Base-by-base conservation (phyloP, 2,797 vertebrate genomes). In the Rhodeus uyekii region DNA sequence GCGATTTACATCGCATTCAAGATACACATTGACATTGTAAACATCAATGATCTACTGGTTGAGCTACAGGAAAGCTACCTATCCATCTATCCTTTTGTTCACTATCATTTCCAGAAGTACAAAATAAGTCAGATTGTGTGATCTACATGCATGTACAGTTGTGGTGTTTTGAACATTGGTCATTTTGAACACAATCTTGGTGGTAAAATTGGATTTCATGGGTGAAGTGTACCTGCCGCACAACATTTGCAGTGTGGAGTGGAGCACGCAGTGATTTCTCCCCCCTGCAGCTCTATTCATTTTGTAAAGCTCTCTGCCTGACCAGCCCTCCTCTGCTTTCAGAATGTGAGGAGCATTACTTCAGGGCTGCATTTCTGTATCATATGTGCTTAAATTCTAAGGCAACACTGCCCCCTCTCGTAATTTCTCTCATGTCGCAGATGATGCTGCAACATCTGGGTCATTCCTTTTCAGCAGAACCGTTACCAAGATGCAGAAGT, bases 341-440 rank as follows among this genome's bases (percentile, higher is more conserved):
- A 36, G 27, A 38, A 12, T 34, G 55, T 22, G 29, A 64, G 39
- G 46, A 87, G 84, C 90, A 90, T 89, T 85, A 86, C 91, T 86
- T 83, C 85, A 87, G 88, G 89, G 78, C 90, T 90, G 36, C 73
- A 46, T 27, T 39, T 76, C n/a, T 58, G 50, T 16, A 73, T 16
- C 42, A 34, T 36, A 68, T 34, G 39, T 29, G 46, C 87, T n/a
- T 90, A 73, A 92, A 85, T 78, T 82, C 86, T 90, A 89, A 91
- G 88, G 34, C 93, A 92, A 94, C 91, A 94, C 85, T 94, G 93
- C 93, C 94, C 94, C 92, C 94, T 94, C 76, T 94, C 88, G 94
- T 91, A 22, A 29, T 13, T 71, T 65, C 75, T 12, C 7, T 81
- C 16, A 13, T 18, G 53, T 83, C 83, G 87, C 86, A 72, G 55